These are phyloP conservation scores for Phyllotis vaccarum DNA, from an alignment of 2,797 vertebrate species.

Conservation along the genomic window DNA sequence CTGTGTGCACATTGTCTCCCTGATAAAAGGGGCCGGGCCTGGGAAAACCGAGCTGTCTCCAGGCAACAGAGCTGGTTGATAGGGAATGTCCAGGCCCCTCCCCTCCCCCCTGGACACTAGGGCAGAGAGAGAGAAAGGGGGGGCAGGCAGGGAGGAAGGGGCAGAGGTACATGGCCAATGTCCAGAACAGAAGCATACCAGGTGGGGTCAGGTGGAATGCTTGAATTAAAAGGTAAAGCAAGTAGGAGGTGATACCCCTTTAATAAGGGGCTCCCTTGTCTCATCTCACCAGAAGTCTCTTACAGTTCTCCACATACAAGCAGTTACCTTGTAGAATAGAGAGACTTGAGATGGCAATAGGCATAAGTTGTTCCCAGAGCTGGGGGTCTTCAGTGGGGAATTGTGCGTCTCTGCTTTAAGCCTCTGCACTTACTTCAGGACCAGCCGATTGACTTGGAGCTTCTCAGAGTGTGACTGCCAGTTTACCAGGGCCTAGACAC, in stretches of 20 bases:
- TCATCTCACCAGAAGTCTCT: neutral
- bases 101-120: slow-evolving; percentile 83
- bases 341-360: neutral
- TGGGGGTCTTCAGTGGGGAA: neutral
- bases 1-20: slow-evolving; percentile 89
- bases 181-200: slow-evolving; percentile 50
- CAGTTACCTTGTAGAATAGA: neutral
- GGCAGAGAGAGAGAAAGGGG: slow-evolving; percentile 80
- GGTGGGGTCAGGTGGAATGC: neutral
- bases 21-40: slow-evolving; percentile 88
- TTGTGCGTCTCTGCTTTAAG: neutral
- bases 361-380: neutral
- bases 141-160: slow-evolving; percentile 76
- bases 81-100: slow-evolving; percentile 89
- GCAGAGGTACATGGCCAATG: neutral
- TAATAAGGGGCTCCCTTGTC: neutral
- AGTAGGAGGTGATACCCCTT: neutral
- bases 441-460: neutral
- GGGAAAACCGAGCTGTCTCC: slow-evolving; percentile 87
- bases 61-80: slow-evolving; percentile 88
- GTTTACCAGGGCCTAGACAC: slow-evolving; percentile 33
- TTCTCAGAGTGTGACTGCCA: neutral
- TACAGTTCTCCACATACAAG: neutral
- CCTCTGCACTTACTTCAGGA: neutral
- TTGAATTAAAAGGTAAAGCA: neutral